These are phyloP conservation scores for Ophiothrix spiculata DNA, from an alignment of 35 echinoderm and acorn worm species.

Conservation along the genomic window DNA sequence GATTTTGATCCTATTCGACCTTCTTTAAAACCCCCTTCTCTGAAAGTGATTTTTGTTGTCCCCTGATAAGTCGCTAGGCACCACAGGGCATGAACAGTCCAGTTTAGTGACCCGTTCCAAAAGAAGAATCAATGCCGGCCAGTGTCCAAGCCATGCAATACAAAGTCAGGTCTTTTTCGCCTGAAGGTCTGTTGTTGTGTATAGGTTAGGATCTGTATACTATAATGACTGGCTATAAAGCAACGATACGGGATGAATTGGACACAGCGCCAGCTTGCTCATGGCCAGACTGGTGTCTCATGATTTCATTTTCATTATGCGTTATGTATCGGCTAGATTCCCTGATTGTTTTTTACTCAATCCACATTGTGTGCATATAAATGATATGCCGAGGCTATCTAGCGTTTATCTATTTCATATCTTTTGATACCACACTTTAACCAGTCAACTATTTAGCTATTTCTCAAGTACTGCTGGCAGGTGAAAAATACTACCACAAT, in stretches of 20 bases:
- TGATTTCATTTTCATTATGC: too few relatives aligned
- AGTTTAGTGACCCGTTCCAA: neutral
- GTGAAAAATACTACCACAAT: too few relatives aligned
- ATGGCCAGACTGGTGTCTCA: too few relatives aligned
- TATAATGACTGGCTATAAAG: neutral
- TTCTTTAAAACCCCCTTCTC: neutral
- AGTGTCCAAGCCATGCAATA: neutral
- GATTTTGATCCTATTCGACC: neutral
- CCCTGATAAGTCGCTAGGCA: neutral
- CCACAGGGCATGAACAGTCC: neutral
- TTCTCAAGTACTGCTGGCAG: too few relatives aligned
- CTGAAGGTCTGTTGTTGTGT: neutral
- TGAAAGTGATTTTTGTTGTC: neutral
- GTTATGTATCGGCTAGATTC: too few relatives aligned
- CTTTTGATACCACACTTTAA: too few relatives aligned
- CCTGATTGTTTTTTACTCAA: too few relatives aligned
- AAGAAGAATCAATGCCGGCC: neutral
- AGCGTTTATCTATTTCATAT: too few relatives aligned
- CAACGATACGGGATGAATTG: neutral
- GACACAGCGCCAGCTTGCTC: conserved; percentile 5
- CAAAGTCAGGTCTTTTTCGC: neutral
- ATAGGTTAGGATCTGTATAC: neutral
- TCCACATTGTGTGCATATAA: too few relatives aligned
- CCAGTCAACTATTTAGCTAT: too few relatives aligned
- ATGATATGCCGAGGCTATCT: too few relatives aligned